These are phyloP conservation scores for Machaerirhynchus nigripectus DNA, from an alignment of 2,113 vertebrate species.

Conservation along the genomic window DNA sequence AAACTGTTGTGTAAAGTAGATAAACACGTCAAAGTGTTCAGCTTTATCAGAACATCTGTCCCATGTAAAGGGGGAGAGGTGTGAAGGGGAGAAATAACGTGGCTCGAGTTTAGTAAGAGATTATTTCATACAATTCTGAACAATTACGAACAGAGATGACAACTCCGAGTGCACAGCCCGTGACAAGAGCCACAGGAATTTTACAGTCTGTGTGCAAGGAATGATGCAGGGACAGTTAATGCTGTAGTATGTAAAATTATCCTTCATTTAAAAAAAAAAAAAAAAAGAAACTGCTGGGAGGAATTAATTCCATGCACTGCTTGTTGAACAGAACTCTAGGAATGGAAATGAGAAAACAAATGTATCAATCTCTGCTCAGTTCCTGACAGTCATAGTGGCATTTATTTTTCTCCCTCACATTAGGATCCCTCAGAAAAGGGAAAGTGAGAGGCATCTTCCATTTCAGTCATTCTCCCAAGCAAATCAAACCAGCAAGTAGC, in stretches of 20 bases:
- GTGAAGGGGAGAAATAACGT: background rate
- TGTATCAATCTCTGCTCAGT: background rate
- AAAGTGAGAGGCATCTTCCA: background rate
- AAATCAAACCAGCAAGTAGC: background rate
- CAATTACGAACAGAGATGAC: background rate
- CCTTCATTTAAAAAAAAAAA: rapidly evolving
- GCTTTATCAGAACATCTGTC: background rate
- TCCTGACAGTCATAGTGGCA: rapidly evolving
- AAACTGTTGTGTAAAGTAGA: background rate
- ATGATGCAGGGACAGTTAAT: background rate
- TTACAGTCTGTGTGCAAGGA: background rate
- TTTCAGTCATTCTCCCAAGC: background rate
- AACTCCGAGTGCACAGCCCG: background rate
- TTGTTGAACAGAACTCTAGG: background rate
- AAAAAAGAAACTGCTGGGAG: background rate
- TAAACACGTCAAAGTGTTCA: background rate
- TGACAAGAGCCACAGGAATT: background rate
- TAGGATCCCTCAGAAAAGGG: background rate
- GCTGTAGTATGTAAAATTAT: background rate
- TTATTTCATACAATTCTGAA: background rate
- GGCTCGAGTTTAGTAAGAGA: background rate
- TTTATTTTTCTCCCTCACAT: background rate
- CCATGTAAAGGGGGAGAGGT: background rate
- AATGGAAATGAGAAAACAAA: background rate
- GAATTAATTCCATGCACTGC: background rate